A percentile compares a stretch with the other conserved stretches of the same genome.
phyloP scores from a whole-genome alignment of 2,113 vertebrate genomes.

The Cyprinodon brontotheroides region DNA sequence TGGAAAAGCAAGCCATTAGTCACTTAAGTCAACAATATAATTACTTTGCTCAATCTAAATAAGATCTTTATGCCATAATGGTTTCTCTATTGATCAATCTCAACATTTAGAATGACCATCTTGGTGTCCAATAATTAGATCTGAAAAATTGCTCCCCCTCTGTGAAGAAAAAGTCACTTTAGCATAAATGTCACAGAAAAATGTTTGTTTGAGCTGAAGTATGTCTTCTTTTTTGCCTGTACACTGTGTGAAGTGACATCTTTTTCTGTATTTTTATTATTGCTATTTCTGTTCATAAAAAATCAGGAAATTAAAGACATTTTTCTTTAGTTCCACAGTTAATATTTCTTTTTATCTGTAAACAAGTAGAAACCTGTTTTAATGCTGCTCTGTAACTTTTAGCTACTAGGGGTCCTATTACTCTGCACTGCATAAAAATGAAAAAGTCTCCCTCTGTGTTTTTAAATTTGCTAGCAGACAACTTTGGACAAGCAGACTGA shows the following conservation, averaged over 20 bases:
- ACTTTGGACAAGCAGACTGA: too few species aligned
- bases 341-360: too few species aligned
- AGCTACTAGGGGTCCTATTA: too few species aligned
- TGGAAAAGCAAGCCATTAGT: neutral
- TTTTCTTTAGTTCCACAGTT: too few species aligned
- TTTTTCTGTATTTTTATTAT: neutral
- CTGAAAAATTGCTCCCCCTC: neutral
- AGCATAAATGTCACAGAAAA: neutral
- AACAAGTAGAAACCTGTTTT: too few species aligned
- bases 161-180: neutral
- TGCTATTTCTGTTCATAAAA: neutral
- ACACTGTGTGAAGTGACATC: neutral
- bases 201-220: neutral
- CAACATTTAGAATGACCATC: neutral
- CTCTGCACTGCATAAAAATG: too few species aligned
- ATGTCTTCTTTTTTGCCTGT: neutral
- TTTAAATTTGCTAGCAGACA: too few species aligned
- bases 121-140: neutral
- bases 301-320: too few species aligned
- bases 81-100: neutral
- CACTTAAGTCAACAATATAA: constrained; percentile 1
- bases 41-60: neutral
- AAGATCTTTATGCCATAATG: neutral
- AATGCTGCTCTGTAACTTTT: too few species aligned
- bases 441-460: too few species aligned